A percentile compares a stretch with the other conserved stretches of the same genome.
Conservation (phyloP, 2,888 invertebrate genomes). For the Alentia gelatinosa region DNA sequence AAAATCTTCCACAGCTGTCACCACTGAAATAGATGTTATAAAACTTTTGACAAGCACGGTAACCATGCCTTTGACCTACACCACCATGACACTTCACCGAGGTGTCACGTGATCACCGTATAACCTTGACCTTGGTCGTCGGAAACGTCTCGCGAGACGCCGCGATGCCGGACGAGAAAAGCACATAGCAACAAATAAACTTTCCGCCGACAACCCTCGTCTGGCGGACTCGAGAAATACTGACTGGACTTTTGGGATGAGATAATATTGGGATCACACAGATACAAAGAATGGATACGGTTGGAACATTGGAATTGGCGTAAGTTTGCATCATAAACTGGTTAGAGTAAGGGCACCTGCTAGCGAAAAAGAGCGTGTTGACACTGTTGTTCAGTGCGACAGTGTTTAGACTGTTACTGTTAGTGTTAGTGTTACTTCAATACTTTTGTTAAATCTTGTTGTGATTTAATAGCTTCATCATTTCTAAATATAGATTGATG, state of each 20-base stretch:
- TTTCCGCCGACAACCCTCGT: neutral
- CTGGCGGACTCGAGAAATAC: neutral
- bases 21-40: neutral
- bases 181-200: slow-evolving; percentile 46
- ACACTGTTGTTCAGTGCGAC: too few relatives aligned
- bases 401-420: too few relatives aligned
- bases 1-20: neutral
- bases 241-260: neutral
- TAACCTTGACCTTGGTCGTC: slow-evolving; percentile 1
- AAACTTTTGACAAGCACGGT: neutral
- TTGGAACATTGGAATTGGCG: slow-evolving; percentile 72
- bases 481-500: too few relatives aligned
- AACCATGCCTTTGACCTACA: neutral
- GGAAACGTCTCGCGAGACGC: neutral
- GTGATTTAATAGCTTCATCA: too few relatives aligned
- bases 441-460: too few relatives aligned
- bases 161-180: neutral
- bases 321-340: slow-evolving; percentile 67
- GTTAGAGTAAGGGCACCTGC: too few relatives aligned
- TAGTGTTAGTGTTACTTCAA: too few relatives aligned
- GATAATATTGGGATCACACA: neutral
- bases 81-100: slow-evolving; percentile 4
- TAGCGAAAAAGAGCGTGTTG: too few relatives aligned
- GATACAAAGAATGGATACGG: slow-evolving; percentile 69
- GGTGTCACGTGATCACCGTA: neutral